Base-by-base conservation (phyloP, 2,797 vertebrate genomes). In the Jordanella pulchra region DNA sequence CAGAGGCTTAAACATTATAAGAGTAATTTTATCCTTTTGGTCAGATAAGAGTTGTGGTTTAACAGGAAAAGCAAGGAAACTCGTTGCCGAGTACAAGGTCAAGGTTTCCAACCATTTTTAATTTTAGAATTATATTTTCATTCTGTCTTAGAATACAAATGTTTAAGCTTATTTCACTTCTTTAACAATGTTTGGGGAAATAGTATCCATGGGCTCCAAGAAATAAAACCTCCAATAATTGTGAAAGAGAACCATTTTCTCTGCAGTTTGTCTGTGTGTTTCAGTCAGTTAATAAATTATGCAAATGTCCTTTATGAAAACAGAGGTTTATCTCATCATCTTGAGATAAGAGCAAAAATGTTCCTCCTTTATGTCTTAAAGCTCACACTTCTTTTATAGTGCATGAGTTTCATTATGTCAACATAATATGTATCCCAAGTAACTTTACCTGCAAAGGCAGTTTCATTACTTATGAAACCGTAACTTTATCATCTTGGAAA, bases 21-120 rank as follows among this genome's bases (percentile, higher is more conserved):
- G 53, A 12, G 48, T 71, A 79, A 85, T 82, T 81, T 76, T 35
- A 75, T 69, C 15, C 27, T 17, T 42, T 32, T 67, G 39, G 60
- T 76, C 30, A 56, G 61, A 77, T 79, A 75, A 73, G 32, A 77
- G 69, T 47, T 44, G 44, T 12, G 13, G 70, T 65, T 78, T 85
- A 71, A n/a, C 1, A 0, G 32, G 53, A 48, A 73, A 69, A 63
- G 74, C 76, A 1, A 71, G 75, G 79, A 83, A 84, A 83, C 76
- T 84, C 66, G 69, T 60, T 61, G 0, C 70, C 72, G 85, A 67
- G 69, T 35, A 48, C 27, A 63, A 63, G 60, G 23, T 42, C 60
- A 42, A 42, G 14, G 13, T 42, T n/a, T 14, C 0, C 25, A 15
- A 21, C 13, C 23, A 42, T 6, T 60, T 60, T n/a, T 11, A 11